Base-by-base conservation (phyloP, 2,797 vertebrate genomes). In the Oreochromis mossambicus region DNA sequence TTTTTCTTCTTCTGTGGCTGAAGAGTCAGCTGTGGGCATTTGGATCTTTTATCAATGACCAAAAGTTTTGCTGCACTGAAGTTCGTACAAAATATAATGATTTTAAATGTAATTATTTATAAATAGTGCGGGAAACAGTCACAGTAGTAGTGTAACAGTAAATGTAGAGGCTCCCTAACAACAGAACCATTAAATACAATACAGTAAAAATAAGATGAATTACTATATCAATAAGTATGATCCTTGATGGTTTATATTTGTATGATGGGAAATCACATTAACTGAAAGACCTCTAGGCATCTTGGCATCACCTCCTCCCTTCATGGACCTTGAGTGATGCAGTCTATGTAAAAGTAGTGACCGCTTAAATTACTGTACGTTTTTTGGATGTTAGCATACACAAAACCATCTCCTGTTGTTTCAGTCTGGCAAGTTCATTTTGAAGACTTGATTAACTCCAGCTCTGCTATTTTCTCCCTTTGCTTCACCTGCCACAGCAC, bases 371-470 rank as follows among this genome's bases (percentile, higher is more conserved):
- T 73, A 92, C 15, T 24, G 70, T 43, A 1, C 15, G 1, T 51
- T 78, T 15, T 68, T 17, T 52, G 68, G 26, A 90, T 84, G 8
- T 19, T 58, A 32, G 55, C 0, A 58, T 34, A 19, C 8, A 17
- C 5, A 78, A 84, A 84, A 2, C 79, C 52, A 3, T 90, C 79
- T 13, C 4, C 14, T 5, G 32, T 5, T 9, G 55, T 0, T 58
- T 26, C 9, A 5, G 9, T 17, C 48, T 8, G 56, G 8, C 5
- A 76, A 9, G 78, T 21, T 14, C 11, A 52, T 17, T 46, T 5
- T 15, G 84, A 55, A 58, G 85, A 77, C 56, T 61, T 89, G 38
- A 94, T 80, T 19, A 92, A 94, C 79, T 91, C 89, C 77, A 95
- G 91, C 77, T 86, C 80, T 24, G 3, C 38, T 3, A 1, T 80